phyloP scores from a whole-genome alignment of 35 echinoderm and acorn worm genomes.

The Ptychodera flava region DNA sequence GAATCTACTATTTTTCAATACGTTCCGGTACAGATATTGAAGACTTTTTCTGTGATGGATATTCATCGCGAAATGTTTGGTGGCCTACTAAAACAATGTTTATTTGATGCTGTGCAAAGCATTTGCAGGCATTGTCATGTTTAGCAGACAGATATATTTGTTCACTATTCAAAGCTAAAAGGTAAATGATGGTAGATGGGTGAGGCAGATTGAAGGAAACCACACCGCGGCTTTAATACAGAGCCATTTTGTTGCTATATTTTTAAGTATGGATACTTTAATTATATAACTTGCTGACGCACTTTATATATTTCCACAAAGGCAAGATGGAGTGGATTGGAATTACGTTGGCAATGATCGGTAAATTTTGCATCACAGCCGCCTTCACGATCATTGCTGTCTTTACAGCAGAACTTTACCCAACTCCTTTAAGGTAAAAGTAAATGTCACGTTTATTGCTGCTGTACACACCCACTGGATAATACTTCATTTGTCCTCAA shows the following conservation, averaged over 20 bases:
- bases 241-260: background rate
- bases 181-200: too few relatives aligned
- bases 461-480: too few relatives aligned
- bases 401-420: constrained; percentile 35
- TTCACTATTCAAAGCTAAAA: background rate
- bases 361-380: constrained; percentile 41
- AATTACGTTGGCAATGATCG: constrained; percentile 55
- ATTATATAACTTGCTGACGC: constrained; percentile 5
- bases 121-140: background rate
- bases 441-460: background rate
- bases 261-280: background rate
- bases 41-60: too few relatives aligned
- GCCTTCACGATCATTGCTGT: constrained; percentile 26
- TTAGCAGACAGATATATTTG: background rate
- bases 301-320: background rate
- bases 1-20: too few relatives aligned
- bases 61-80: constrained; percentile 22
- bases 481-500: too few relatives aligned
- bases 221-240: background rate
- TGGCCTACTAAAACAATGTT: background rate
- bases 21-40: too few relatives aligned
- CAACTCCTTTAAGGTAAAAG: constrained; percentile 48
- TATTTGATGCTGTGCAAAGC: background rate
- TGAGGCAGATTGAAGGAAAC: background rate
- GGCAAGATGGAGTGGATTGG: background rate